Base-by-base conservation (phyloP, 2,113 vertebrate species). In the Spizaetus ornatus region DNA sequence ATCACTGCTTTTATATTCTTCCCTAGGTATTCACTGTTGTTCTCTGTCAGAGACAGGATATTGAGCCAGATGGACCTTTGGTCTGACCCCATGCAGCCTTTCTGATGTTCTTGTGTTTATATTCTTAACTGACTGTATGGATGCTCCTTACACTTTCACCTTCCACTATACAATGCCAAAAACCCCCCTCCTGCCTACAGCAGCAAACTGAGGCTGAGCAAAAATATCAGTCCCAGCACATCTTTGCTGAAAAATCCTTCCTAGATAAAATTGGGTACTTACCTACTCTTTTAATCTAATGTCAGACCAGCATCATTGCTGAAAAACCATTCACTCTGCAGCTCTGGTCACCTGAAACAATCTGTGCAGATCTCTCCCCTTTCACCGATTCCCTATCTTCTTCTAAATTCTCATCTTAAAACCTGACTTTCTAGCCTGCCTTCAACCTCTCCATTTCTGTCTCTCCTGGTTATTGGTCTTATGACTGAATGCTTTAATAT, bases 401-500 rank as follows among this genome's bases (percentile, higher is more conserved):
- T 90, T 92, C 95, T 97, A 95, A 95, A 97, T 88, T 95, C 93
- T 93, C 87, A 96, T 97, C 93, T 97, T 94, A 97, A 97, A 97
- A 96, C 84, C 96, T 83, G 96, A 91, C 95, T 97, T 96, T 93
- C 87, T 85, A 96, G 93, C 91, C 95, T 96, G 87, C 89, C 84
- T 95, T 95, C 95, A 95, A 88, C 91, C 94, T 92, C 93, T 96
- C 86, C 87, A 81, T 97, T 97, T 96, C 97, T 97, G 93, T 97
- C 97, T 96, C 79, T 97, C 96, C 84, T 96, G 93, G 95, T 97
- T 97, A 97, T 97, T 97, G 97, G 96, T 95, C 97, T 96, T 96
- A 97, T 97, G 97, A 97, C 96, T 96, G 97, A 97, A 97, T 97
- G 97, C 97, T 97, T 97, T 97, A 97, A 97, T 97, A 97, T 97